Percentiles rank a stretch among this genome's conserved stretches.
These are phyloP conservation scores for Polietes domitor DNA, from an alignment of 2,888 invertebrate genomes.

Conservation along the genomic window DNA sequence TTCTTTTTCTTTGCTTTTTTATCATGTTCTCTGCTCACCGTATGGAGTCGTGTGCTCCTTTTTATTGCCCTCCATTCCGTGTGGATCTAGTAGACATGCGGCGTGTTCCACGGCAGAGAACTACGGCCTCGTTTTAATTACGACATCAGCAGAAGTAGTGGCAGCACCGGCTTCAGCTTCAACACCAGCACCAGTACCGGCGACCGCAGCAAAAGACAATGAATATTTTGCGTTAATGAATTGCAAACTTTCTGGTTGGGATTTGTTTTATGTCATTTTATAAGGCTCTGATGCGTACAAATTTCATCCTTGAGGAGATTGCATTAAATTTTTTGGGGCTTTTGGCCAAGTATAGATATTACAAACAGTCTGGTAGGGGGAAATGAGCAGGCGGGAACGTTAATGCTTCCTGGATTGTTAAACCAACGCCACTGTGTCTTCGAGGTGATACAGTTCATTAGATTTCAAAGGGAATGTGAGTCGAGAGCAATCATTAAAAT, in stretches of 20 bases:
- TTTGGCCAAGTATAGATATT: too few relatives aligned
- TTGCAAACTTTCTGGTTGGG: constrained; percentile 48
- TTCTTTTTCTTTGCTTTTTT: constrained; percentile 24
- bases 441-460: constrained; percentile 53
- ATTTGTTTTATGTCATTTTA: constrained; percentile 34
- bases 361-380: neutral
- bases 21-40: neutral
- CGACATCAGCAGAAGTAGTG: constrained; percentile 12
- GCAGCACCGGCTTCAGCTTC: neutral
- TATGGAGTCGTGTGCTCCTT: constrained; percentile 8
- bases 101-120: constrained; percentile 20
- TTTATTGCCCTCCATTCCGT: constrained; percentile 37
- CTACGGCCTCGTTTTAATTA: constrained; percentile 39
- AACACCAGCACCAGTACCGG: too few relatives aligned
- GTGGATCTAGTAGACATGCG: neutral
- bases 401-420: neutral
- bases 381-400: neutral
- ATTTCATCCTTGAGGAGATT: constrained; percentile 45
- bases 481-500: constrained; percentile 48
- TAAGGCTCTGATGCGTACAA: constrained; percentile 35
- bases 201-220: constrained; percentile 8
- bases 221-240: constrained; percentile 44
- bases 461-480: constrained; percentile 42
- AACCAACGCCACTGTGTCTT: constrained; percentile 30
- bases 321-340: constrained; percentile 37